These are phyloP conservation scores for Athetis lepigone DNA, from an alignment of 2,888 invertebrate species.

Conservation along the genomic window DNA sequence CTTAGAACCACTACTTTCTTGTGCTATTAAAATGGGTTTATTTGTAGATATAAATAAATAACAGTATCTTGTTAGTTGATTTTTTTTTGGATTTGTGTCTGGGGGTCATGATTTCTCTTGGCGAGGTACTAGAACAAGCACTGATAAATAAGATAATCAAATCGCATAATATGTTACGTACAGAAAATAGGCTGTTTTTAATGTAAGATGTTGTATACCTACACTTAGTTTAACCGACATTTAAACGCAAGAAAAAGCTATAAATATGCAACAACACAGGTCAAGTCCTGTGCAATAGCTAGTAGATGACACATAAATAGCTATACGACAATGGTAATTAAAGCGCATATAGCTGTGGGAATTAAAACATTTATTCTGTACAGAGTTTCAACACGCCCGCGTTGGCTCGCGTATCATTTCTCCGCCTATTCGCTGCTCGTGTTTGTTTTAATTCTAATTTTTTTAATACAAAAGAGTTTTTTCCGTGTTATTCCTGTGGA, in stretches of 20 bases:
- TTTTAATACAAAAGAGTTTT: slow-evolving; percentile 46
- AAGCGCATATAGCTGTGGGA: slow-evolving; percentile 59
- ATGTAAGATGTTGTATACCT: too few species aligned
- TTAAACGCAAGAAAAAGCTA: too few species aligned
- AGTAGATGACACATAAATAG: background rate
- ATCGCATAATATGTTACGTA: too few species aligned
- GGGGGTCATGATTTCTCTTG: too few species aligned
- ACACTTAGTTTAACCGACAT: too few species aligned
- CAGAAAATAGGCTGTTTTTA: too few species aligned
- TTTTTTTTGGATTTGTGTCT: too few species aligned
- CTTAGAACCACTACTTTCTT: background rate
- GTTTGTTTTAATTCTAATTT: slow-evolving; percentile 58
- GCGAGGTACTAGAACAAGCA: too few species aligned
- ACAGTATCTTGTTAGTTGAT: too few species aligned
- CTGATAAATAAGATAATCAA: too few species aligned
- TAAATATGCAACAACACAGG: too few species aligned
- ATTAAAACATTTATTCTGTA: slow-evolving; percentile 54
- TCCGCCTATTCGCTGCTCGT: slow-evolving; percentile 40
- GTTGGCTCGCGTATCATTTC: slow-evolving; percentile 55
- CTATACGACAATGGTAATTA: slow-evolving; percentile 61
- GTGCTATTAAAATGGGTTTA: background rate
- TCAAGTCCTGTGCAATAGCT: background rate
- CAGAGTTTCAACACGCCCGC: slow-evolving; percentile 27
- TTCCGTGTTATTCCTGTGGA: slow-evolving; percentile 29
- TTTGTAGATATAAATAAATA: background rate